Conservation (phyloP, 2,797 vertebrate species). For the Xenentodon cancila region DNA sequence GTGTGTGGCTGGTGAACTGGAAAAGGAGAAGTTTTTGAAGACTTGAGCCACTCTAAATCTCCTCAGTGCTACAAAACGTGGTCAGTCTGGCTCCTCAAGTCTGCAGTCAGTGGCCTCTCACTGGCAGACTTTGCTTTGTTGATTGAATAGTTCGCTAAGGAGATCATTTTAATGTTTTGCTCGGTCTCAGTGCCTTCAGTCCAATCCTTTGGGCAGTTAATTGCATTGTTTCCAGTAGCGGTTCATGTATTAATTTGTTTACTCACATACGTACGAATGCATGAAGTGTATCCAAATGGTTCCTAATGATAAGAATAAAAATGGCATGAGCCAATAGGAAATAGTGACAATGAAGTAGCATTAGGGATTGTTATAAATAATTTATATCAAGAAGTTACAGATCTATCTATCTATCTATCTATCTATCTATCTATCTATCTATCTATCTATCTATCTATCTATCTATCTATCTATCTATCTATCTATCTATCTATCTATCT, state of each 20-base stretch:
- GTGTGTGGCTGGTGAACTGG: slow-evolving; percentile 75
- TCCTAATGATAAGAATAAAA: slow-evolving; percentile 10
- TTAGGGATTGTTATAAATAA: slow-evolving; percentile 7
- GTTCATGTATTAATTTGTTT: slow-evolving; percentile 10
- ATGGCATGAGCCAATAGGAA: slow-evolving; percentile 7
- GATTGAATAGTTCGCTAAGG: slow-evolving; percentile 59
- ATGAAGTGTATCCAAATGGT: background rate
- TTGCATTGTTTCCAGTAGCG: slow-evolving; percentile 22
- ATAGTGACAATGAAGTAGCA: background rate
- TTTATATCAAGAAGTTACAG: background rate
- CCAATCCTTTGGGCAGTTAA: slow-evolving; percentile 23
- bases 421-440: too few relatives aligned
- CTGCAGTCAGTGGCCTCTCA: slow-evolving; percentile 68
- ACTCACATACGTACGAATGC: background rate
- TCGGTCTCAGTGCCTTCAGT: slow-evolving; percentile 40
- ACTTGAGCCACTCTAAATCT: slow-evolving; percentile 64
- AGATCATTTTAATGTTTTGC: slow-evolving; percentile 57
- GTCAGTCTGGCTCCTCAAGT: slow-evolving; percentile 75
- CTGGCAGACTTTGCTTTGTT: slow-evolving; percentile 69
- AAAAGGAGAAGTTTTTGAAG: slow-evolving; percentile 77
- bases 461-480: too few relatives aligned
- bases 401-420: background rate
- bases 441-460: background rate
- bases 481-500: background rate
- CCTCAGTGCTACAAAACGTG: slow-evolving; percentile 66